Conservation (phyloP, 2,888 invertebrate species). For the Catotricha subobsoleta region DNA sequence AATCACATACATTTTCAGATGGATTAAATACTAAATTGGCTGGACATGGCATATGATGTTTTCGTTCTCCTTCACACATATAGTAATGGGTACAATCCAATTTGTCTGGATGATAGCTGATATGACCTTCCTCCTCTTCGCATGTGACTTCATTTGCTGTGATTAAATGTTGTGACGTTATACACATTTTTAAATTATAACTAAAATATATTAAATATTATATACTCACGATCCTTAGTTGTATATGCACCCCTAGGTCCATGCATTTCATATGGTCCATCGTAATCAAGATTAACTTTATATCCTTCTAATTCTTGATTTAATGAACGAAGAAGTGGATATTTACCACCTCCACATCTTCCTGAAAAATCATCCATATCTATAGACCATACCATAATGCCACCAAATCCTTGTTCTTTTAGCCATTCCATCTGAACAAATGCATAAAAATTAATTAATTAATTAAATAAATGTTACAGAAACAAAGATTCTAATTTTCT, state of each 20-base stretch:
- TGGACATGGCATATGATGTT: slow-evolving; percentile 92
- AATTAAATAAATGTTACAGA: not conserved
- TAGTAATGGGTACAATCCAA: slow-evolving; percentile 86
- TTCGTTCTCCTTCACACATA: slow-evolving; percentile 90
- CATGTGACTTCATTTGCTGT: slow-evolving; percentile 74
- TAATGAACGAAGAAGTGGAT: slow-evolving; percentile 74
- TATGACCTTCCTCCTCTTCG: slow-evolving; percentile 88
- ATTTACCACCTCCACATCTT: slow-evolving; percentile 76
- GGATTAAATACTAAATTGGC: slow-evolving; percentile 81
- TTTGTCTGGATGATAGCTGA: slow-evolving; percentile 80
- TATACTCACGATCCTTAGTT: slow-evolving; percentile 70
- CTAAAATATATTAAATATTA: not conserved
- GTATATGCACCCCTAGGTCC: slow-evolving; percentile 56
- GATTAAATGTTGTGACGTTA: slow-evolving; percentile 13
- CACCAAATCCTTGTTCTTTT: slow-evolving; percentile 84
- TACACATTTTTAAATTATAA: too few species aligned
- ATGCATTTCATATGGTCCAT: slow-evolving; percentile 68
- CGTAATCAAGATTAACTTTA: slow-evolving; percentile 62
- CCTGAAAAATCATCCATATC: slow-evolving; percentile 91
- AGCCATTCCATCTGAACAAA: slow-evolving; percentile 69
- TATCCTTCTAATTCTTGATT: slow-evolving; percentile 69
- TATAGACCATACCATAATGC: slow-evolving; percentile 93
- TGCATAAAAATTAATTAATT: not conserved
- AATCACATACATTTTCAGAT: slow-evolving; percentile 87
- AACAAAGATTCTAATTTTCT: not conserved